phyloP scores from a whole-genome alignment of 2,888 invertebrate genomes.

The Stenodema calcarata region DNA sequence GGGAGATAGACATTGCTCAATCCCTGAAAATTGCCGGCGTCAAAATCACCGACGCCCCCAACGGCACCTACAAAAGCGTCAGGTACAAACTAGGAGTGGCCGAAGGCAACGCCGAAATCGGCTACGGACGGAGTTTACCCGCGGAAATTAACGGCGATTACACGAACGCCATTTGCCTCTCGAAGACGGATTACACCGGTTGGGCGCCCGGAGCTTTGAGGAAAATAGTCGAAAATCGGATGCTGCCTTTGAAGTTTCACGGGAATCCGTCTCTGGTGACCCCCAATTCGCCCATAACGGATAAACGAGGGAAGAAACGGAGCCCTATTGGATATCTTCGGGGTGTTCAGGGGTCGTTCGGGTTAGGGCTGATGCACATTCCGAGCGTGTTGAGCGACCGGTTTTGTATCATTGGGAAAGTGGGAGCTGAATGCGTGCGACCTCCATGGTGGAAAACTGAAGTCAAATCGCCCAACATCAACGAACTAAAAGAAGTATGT shows the following conservation, averaged over 20 bases:
- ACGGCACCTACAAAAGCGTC: slow-evolving; percentile 14
- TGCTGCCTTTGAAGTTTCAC: slow-evolving; percentile 45
- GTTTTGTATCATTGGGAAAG: slow-evolving; percentile 45
- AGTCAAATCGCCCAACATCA: not conserved
- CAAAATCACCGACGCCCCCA: not conserved
- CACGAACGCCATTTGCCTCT: slow-evolving; percentile 43
- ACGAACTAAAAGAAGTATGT: not conserved
- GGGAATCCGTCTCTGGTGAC: not conserved
- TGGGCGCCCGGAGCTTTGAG: slow-evolving; percentile 12
- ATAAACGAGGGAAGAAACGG: slow-evolving; percentile 45
- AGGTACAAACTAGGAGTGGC: slow-evolving; percentile 51
- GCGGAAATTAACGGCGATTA: slow-evolving; percentile 52
- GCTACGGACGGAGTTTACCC: slow-evolving; percentile 49
- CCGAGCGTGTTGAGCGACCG: slow-evolving; percentile 26
- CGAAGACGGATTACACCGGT: slow-evolving; percentile 48
- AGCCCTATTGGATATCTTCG: slow-evolving; percentile 51
- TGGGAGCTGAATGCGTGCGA: slow-evolving; percentile 27
- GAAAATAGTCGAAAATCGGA: slow-evolving; percentile 13
- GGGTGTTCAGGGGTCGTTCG: slow-evolving; percentile 42
- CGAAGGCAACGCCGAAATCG: slow-evolving; percentile 52
- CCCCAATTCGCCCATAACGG: slow-evolving; percentile 50
- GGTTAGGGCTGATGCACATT: slow-evolving; percentile 51
- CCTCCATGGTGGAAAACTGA: slow-evolving; percentile 51
- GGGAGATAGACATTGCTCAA: slow-evolving; percentile 17
- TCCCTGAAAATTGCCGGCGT: slow-evolving; percentile 26